Evolutionary conservation across 1,140 invertebrate species (phyloP).

Genomic region (Drosophila lowei): DNA sequence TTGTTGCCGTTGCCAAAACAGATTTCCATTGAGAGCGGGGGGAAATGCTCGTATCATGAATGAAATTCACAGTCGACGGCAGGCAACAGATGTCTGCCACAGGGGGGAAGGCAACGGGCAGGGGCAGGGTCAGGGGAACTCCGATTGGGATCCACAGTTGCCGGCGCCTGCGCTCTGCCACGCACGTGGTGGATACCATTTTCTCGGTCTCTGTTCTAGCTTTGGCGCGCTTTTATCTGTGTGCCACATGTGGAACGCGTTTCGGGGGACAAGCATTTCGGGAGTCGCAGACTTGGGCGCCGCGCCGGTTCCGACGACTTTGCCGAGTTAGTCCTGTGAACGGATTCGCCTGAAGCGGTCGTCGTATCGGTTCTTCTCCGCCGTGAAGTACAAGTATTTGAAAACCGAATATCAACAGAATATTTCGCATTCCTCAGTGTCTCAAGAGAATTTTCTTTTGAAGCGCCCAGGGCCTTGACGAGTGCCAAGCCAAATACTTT

Average conservation of each 20-base stretch:
- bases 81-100: conserved; percentile 28
- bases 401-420: conserved; percentile 1
- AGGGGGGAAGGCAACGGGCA: too few species aligned
- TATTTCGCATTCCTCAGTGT: not conserved
- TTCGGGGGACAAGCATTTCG: too few species aligned
- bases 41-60: conserved; percentile 13
- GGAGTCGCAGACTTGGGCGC: conserved; percentile 6
- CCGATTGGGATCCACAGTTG: not conserved
- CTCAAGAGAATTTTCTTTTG: not conserved
- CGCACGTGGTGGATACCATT: conserved; percentile 33
- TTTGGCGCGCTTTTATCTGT: conserved; percentile 27
- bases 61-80: conserved; percentile 10
- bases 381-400: conserved; percentile 2
- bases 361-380: not conserved
- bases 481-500: conserved; percentile 5
- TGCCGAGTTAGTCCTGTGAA: conserved; percentile 35
- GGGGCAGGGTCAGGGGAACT: not conserved
- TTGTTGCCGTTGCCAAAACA: too few species aligned
- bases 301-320: conserved; percentile 24
- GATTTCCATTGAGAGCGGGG: conserved; percentile 10
- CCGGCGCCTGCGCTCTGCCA: conserved; percentile 19
- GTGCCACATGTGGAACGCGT: conserved; percentile 21
- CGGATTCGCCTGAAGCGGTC: conserved; percentile 33
- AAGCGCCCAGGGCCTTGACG: not conserved
- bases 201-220: not conserved